Evolutionary conservation across 2,888 invertebrate genomes (phyloP).

Genomic region (Panzeria rudis): DNA sequence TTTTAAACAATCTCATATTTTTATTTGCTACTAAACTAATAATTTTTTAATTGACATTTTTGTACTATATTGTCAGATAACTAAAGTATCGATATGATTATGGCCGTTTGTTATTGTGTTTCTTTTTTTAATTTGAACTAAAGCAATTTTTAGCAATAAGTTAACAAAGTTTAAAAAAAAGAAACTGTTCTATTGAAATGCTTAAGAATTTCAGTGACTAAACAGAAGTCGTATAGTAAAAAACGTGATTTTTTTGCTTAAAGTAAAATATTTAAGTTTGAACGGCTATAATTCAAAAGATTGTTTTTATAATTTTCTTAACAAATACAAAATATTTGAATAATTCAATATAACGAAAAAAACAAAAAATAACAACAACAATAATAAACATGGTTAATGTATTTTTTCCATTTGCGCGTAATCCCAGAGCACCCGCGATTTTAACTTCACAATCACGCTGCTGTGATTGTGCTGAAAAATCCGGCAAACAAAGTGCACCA

Average conservation of each 20-base stretch:
- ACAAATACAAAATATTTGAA: slow-evolving; percentile 49
- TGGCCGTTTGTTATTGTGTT: slow-evolving; percentile 14
- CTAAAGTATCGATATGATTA: slow-evolving; percentile 66
- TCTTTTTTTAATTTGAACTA: slow-evolving; percentile 35
- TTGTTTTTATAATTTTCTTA: slow-evolving; percentile 25
- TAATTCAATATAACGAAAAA: slow-evolving; percentile 10
- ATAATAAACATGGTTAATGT: slow-evolving; percentile 54
- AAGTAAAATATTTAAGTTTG: neutral
- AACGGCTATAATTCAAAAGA: neutral
- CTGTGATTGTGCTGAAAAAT: slow-evolving; percentile 46
- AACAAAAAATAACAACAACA: neutral
- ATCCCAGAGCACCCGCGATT: slow-evolving; percentile 36
- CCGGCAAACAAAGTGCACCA: neutral
- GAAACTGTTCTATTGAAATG: slow-evolving; percentile 20
- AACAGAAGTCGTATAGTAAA: slow-evolving; percentile 31
- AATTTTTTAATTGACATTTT: slow-evolving; percentile 68
- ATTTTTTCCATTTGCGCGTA: slow-evolving; percentile 44
- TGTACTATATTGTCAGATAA: slow-evolving; percentile 66
- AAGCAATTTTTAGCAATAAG: slow-evolving; percentile 10
- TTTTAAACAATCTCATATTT: slow-evolving; percentile 23
- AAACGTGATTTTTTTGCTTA: slow-evolving; percentile 60
- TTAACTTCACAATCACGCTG: slow-evolving; percentile 33
- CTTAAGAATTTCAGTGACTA: slow-evolving; percentile 55
- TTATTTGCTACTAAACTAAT: slow-evolving; percentile 62
- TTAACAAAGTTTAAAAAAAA: neutral